Conservation (phyloP, 2,113 vertebrate genomes). For the Albula goreensis region DNA sequence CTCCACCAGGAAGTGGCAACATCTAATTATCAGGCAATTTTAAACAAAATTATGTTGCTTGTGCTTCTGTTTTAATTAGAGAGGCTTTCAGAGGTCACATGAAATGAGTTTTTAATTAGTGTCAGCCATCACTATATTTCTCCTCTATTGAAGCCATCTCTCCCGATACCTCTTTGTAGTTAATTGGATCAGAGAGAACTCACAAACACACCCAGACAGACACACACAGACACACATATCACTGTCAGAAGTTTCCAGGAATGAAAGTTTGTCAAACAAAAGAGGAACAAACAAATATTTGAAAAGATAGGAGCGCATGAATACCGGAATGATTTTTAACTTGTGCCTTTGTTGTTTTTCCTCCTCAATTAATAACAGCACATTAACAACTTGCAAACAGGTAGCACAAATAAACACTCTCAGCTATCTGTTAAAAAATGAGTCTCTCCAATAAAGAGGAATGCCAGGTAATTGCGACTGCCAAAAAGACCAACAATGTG, state of each 20-base stretch:
- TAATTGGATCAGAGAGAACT: slow-evolving; percentile 39
- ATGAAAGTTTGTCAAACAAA: slow-evolving; percentile 39
- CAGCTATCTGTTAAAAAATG: slow-evolving; percentile 24
- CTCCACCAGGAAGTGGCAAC: slow-evolving; percentile 48
- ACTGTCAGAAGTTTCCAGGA: slow-evolving; percentile 41
- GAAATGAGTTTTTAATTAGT: slow-evolving; percentile 65
- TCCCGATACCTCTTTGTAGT: slow-evolving; percentile 46
- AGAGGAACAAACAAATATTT: slow-evolving; percentile 48
- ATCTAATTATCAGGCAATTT: slow-evolving; percentile 64
- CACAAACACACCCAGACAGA: slow-evolving; percentile 36
- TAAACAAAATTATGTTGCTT: slow-evolving; percentile 54
- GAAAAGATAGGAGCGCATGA: slow-evolving; percentile 38
- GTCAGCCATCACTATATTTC: slow-evolving; percentile 50
- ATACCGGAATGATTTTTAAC: slow-evolving; percentile 22
- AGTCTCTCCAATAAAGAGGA: neutral
- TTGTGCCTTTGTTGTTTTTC: slow-evolving; percentile 23
- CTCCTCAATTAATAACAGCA: slow-evolving; percentile 41
- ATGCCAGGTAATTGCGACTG: neutral
- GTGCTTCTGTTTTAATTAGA: slow-evolving; percentile 61
- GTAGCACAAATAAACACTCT: slow-evolving; percentile 16
- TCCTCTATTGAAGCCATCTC: slow-evolving; percentile 40
- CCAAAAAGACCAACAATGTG: neutral
- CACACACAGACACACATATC: slow-evolving; percentile 23
- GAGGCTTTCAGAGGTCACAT: slow-evolving; percentile 60
- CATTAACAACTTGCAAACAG: slow-evolving; percentile 30